Evolutionary conservation across 2,113 vertebrate species (phyloP).

Genomic region (Grammomys dolichurus): DNA sequence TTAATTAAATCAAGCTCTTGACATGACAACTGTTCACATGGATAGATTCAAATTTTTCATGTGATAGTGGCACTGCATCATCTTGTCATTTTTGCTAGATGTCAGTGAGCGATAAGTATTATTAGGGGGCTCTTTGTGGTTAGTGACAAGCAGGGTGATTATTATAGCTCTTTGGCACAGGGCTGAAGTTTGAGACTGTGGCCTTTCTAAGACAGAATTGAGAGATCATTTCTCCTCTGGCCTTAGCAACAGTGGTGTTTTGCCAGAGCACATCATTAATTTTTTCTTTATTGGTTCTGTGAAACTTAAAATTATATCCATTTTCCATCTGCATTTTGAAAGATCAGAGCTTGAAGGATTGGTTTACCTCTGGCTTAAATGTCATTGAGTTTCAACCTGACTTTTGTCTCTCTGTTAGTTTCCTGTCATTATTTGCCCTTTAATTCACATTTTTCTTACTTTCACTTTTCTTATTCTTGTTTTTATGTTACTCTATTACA

Average conservation of each 20-base stretch:
- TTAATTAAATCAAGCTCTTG: constrained; percentile 27
- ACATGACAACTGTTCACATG: neutral
- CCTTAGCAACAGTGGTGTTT: constrained; percentile 10
- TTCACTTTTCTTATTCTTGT: neutral
- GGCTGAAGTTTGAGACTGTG: neutral
- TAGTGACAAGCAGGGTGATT: neutral
- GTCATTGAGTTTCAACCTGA: constrained; percentile 1
- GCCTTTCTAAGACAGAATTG: constrained; percentile 46
- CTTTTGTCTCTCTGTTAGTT: constrained; percentile 20
- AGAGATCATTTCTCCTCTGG: neutral
- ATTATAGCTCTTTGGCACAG: neutral
- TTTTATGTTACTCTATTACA: constrained; percentile 26
- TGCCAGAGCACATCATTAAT: neutral
- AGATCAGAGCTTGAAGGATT: constrained; percentile 28
- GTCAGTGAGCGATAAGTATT: neutral
- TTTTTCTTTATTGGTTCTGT: neutral
- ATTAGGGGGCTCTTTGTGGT: neutral
- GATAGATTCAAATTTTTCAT: neutral
- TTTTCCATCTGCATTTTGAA: constrained; percentile 46
- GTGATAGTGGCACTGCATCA: neutral
- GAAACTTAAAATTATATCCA: constrained; percentile 49
- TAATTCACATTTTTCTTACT: neutral
- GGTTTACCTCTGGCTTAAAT: neutral
- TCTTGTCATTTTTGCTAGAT: neutral
- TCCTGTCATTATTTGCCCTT: constrained; percentile 30